phyloP scores from a whole-genome alignment of 2,113 vertebrate species.

The Malurus elegans region DNA sequence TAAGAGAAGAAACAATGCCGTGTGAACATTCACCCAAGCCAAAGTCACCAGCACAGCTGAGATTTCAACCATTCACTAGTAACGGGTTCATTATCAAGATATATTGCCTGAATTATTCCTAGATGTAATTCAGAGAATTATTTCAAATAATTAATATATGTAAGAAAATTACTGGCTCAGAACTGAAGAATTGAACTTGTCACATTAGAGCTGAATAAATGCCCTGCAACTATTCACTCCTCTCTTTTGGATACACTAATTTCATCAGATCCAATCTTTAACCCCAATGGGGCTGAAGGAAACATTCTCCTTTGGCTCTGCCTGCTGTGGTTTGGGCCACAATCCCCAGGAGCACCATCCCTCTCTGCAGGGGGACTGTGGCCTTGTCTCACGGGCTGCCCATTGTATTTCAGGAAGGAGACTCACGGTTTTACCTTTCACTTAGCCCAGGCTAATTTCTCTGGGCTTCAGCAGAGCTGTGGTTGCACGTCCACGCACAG shows the following conservation, averaged over 20 bases:
- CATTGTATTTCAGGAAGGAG: conserved; percentile 6
- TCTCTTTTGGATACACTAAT: conserved; percentile 16
- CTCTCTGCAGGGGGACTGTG: not conserved
- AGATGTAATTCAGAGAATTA: conserved; percentile 56
- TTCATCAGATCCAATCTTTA: conserved; percentile 33
- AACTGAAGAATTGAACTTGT: conserved; percentile 60
- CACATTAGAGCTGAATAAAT: conserved; percentile 47
- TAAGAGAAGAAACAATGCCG: conserved; percentile 56
- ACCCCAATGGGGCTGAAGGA: not conserved
- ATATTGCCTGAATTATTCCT: conserved; percentile 58
- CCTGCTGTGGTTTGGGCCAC: not conserved
- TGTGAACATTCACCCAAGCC: conserved; percentile 22
- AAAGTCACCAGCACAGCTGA: conserved; percentile 39
- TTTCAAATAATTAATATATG: conserved; percentile 64
- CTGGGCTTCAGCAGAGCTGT: not conserved
- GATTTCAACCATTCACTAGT: conserved; percentile 44
- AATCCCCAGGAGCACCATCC: not conserved
- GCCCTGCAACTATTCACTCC: conserved; percentile 38
- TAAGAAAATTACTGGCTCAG: conserved; percentile 49
- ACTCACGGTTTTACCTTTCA: not conserved
- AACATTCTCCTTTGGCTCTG: not conserved
- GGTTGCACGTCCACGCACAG: not conserved
- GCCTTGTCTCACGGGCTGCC: not conserved
- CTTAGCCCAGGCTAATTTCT: not conserved
- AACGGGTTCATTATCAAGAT: conserved; percentile 41